A percentile compares a stretch with the other conserved stretches of the same genome.
These are phyloP conservation scores for Aphodius granarius DNA, from an alignment of 2,888 invertebrate species.

Conservation along the genomic window DNA sequence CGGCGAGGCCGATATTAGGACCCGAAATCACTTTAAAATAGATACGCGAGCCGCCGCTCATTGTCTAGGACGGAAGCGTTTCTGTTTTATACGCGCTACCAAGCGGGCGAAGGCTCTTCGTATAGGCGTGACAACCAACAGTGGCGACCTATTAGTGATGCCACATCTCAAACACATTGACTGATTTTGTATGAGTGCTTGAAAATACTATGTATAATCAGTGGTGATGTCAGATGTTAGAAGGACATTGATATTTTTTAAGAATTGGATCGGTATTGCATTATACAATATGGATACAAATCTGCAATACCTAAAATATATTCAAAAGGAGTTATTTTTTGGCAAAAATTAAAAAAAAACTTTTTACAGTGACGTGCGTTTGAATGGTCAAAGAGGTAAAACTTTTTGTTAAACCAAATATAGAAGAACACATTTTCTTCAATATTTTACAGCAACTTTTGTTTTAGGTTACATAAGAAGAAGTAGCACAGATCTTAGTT, in stretches of 20 bases:
- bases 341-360: too few relatives aligned
- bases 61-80: not conserved
- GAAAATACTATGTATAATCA: not conserved
- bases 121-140: not conserved
- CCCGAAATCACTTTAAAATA: not conserved
- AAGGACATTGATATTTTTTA: not conserved
- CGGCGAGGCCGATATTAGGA: slow-evolving; percentile 27
- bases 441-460: too few relatives aligned
- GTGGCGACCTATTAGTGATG: not conserved
- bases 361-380: too few relatives aligned
- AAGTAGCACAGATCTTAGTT: too few relatives aligned
- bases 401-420: too few relatives aligned
- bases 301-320: too few relatives aligned
- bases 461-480: too few relatives aligned
- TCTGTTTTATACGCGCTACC: not conserved
- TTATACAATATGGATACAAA: not conserved
- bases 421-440: too few relatives aligned
- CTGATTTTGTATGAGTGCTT: not conserved
- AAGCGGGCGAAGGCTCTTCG: not conserved
- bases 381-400: too few relatives aligned
- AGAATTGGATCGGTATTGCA: not conserved
- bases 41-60: not conserved
- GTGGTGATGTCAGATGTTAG: not conserved
- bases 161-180: not conserved
- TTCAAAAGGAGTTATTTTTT: too few relatives aligned